Evolutionary conservation across 2,888 invertebrate species (phyloP), one percentile per base, ranked within the genome.

Genomic region (Napeogenes inachia): DNA sequence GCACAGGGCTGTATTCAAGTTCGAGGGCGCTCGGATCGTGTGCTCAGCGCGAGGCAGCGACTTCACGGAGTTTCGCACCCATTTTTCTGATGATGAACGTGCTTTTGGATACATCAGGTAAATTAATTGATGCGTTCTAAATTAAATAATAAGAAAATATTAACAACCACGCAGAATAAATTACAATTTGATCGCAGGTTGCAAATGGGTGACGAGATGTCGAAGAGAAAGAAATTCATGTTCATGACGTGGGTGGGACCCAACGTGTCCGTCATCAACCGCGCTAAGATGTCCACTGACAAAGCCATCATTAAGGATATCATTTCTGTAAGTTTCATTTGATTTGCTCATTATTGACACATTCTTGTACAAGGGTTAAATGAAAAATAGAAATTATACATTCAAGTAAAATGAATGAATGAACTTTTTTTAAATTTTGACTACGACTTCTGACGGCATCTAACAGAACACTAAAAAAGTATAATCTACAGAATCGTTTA

Each of bases 161-260:
- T 5, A 35, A 35, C 4, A 5, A 35, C 6, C 35, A 35, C 4
- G 35, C 35, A 10, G 10, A 42, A 33, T 33, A 47, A 12, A 6
- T 8, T 33, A 45, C 45, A n/a, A 57, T 8, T 54, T 57, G 13
- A 10, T 50, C 6, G 2, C 75, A 92, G 93, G 83, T 85, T 94
- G 81, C 93, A 94, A 84, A 94, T 94, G 85, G 96, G 96, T 57
- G 96, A 96, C 75, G 96, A 96, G 84, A 92, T 96, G 94, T 95
- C 95, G 66, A 95, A 94, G 84, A 91, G 96, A 76, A 93, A 93
- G 85, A 96, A 96, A 85, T 96, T 96, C 84, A 91, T 94, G 70
- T 93, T 96, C 72, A 89, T 96, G 65, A 94, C 95, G 71, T 96
- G 95, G 95, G 93, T 95, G 66, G 95, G 95, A 3, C 92, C 93